Percentiles rank a stretch among this genome's conserved stretches.
Conservation (phyloP, 2,888 invertebrate genomes). For the Drosophila subquinaria region DNA sequence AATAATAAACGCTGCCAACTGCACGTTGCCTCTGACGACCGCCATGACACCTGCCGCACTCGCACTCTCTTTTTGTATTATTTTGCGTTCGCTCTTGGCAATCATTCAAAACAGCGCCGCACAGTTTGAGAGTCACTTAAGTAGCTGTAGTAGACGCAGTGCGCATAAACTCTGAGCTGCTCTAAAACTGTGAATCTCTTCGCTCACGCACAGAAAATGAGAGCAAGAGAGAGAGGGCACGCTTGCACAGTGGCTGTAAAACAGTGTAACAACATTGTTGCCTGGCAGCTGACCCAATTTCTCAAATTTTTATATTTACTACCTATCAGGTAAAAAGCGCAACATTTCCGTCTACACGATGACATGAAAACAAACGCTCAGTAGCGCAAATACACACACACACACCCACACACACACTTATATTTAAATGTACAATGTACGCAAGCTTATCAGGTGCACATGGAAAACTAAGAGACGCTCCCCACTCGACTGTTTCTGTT, state of each 20-base stretch:
- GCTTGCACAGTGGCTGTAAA: slow-evolving; percentile 27
- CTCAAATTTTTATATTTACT: slow-evolving; percentile 33
- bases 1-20: slow-evolving; percentile 32
- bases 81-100: slow-evolving; percentile 23
- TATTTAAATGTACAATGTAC: background rate
- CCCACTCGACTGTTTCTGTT: slow-evolving; percentile 22
- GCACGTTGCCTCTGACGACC: slow-evolving; percentile 20
- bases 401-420: background rate
- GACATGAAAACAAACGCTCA: slow-evolving; percentile 29
- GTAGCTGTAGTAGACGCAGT: background rate
- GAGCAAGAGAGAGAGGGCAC: slow-evolving; percentile 1
- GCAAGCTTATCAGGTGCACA: slow-evolving; percentile 49
- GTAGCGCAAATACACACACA: slow-evolving; percentile 15
- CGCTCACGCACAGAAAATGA: slow-evolving; percentile 8
- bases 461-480: slow-evolving; percentile 39
- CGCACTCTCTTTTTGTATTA: slow-evolving; percentile 3
- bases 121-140: slow-evolving; percentile 19
- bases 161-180: slow-evolving; percentile 9
- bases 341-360: slow-evolving; percentile 47
- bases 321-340: slow-evolving; percentile 45
- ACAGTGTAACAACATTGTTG: slow-evolving; percentile 47
- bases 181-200: slow-evolving; percentile 40
- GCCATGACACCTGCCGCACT: slow-evolving; percentile 45
- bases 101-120: background rate
- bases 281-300: slow-evolving; percentile 55